Conservation (phyloP, 2,888 invertebrate species). For the Diarsia rubi region DNA sequence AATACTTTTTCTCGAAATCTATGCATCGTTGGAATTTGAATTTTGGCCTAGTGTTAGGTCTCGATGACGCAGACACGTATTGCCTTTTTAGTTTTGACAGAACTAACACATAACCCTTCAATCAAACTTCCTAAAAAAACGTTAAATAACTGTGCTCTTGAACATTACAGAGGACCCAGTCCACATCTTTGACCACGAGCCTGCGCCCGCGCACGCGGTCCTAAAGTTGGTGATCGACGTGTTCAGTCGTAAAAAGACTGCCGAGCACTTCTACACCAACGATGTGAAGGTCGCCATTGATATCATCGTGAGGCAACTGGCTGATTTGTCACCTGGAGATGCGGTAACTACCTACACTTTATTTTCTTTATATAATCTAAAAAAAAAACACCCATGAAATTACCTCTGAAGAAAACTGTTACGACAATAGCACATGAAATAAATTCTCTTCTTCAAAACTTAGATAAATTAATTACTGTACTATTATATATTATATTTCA, state of each 20-base stretch:
- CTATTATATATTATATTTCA: no score
- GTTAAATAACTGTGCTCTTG: neutral
- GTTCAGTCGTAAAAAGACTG: constrained; percentile 94
- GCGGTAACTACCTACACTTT: constrained; percentile 85
- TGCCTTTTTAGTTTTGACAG: neutral
- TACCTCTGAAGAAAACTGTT: no score
- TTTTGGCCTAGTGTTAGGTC: neutral
- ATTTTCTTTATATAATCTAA: no score
- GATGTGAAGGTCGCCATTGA: constrained; percentile 98
- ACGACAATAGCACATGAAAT: no score
- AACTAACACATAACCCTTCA: neutral
- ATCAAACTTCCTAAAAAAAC: neutral
- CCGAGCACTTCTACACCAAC: constrained; percentile 97
- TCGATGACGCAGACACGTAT: neutral
- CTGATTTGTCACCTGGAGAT: constrained; percentile 97
- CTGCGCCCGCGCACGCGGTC: constrained; percentile 95
- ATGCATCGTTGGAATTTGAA: neutral
- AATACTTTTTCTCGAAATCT: neutral
- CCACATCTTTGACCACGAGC: constrained; percentile 95
- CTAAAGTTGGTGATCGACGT: constrained; percentile 97
- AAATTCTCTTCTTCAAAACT: no score
- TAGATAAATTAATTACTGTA: no score
- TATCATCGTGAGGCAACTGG: constrained; percentile 97
- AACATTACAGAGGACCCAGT: constrained; percentile 95
- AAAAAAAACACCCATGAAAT: no score